Evolutionary conservation across 1,140 invertebrate species (phyloP), one percentile per base, ranked within the genome.

Genomic region (Oryzaephilus surinamensis): DNA sequence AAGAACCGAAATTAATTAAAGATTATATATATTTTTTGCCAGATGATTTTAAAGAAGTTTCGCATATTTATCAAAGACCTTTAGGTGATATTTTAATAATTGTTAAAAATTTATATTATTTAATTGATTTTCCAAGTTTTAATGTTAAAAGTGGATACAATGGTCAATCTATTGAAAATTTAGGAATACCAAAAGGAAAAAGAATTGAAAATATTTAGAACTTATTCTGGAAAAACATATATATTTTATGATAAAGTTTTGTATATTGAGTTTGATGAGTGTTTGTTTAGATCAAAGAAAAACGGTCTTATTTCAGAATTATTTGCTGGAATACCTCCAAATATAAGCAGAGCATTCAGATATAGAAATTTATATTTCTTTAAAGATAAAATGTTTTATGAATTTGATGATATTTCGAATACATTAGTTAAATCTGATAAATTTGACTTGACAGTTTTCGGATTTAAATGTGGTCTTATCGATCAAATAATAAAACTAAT

Each of bases 201-300:
- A 36, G 34, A 36, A 36, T n/a, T n/a, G n/a, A n/a, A n/a, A n/a
- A n/a, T n/a, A n/a, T 36, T 36, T 36, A 36, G 34, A 36, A 36
- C 20, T 36, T 36, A 36, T 36, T 36, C 20, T 36, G 21, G 34
- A 34, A 36, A 36, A 36, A 36, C 34, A 36, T 36, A 32, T n/a
- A n/a, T 36, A 36, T 36, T 34, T 34, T 34, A 34, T 21, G 32
- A 34, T 34, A 21, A 34, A 34, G 32, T 34, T 19, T 34, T 34
- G 12, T 34, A 34, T 19, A 34, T 34, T 34, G 32, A 34, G 32
- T 34, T 34, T 34, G n/a, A 34, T 34, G 32, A 32, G 18, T 32
- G 31, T 32, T 32, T 32, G 8, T 32, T 32, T 32, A 32, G 31
- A 32, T 32, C n/a, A n/a, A n/a, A n/a, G n/a, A 34, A 34, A 34